Evolutionary conservation across 1,140 invertebrate genomes (phyloP).

Genomic region (Schlechtendalia chinensis): DNA sequence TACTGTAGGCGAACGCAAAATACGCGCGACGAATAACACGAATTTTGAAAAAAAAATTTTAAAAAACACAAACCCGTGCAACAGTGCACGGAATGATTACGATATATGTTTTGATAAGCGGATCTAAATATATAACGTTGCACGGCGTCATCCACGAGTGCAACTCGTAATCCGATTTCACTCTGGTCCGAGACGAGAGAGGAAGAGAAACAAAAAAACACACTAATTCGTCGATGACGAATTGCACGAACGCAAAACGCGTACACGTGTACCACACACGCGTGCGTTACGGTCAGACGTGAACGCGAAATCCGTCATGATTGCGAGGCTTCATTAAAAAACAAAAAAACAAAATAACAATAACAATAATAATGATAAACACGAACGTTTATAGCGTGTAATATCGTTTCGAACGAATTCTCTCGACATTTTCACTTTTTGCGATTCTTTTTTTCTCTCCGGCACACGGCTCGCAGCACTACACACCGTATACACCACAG

Average conservation of each 20-base stretch:
- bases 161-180: background rate
- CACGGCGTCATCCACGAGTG: too few relatives aligned
- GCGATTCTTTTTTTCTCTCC: background rate
- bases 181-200: background rate
- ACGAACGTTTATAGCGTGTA: conserved; percentile 4
- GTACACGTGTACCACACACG: background rate
- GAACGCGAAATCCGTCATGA: conserved; percentile 26
- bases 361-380: conserved; percentile 3
- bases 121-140: too few relatives aligned
- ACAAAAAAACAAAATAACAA: too few relatives aligned
- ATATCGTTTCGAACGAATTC: conserved; percentile 1
- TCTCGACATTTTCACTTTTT: conserved; percentile 24
- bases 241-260: background rate
- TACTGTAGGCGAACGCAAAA: too few relatives aligned
- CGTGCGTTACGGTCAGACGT: background rate
- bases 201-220: background rate
- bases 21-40: too few relatives aligned
- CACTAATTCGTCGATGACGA: conserved; percentile 8
- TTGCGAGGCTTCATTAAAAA: background rate
- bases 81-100: too few relatives aligned
- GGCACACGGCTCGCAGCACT: too few relatives aligned
- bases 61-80: too few relatives aligned
- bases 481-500: background rate
- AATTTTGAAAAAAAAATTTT: too few relatives aligned
- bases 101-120: too few relatives aligned